Evolutionary conservation across 2,113 vertebrate species (phyloP), one percentile per base, ranked within the genome.

Genomic region (Pedionomus torquatus): DNA sequence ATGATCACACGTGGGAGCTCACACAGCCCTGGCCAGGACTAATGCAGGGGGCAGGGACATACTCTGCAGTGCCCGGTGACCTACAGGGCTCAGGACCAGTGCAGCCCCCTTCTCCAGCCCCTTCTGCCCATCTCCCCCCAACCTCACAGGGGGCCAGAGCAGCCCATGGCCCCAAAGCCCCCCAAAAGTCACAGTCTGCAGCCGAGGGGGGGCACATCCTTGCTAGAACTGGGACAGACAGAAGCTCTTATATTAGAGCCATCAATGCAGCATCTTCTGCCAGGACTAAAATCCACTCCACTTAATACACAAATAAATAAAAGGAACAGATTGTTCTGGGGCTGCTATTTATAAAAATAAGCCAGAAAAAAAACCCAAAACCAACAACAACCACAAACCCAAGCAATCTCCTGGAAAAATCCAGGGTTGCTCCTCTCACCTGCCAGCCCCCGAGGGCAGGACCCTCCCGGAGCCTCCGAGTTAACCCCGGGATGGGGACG

Each of bases 241-340:
- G 68, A 35, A 91, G 76, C 52, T 74, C 37, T 43, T 16, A 7
- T 37, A 43, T 71, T 17, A 39, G 24, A 87, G 58, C 81, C 93
- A 61, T 46, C 64, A 21, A 54, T 0, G 0, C 82, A 39, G 77
- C 43, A 7, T 70, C 87, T 77, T 77, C 84, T 69, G 87, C 92
- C 95, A 74, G 84, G 69, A 52, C 58, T 10, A 63, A 64, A 43
- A 76, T 30, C 61, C 72, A 44, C 72, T 91, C 60, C 37, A 5
- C 70, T 83, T 85, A 23, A n/a, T 31, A 72, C 65, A 92, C 88
- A 92, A 90, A 96, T 35, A 93, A 93, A 93, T 46, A 94, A 57
- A 69, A 70, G 49, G 94, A 74, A 92, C 82, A 41, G 86, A 84
- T 93, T 63, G 89, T 93, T 70, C 95, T 25, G 83, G 43, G 86